Base-by-base conservation (phyloP, 2,888 invertebrate species). In the Chaitophorus viminalis region DNA sequence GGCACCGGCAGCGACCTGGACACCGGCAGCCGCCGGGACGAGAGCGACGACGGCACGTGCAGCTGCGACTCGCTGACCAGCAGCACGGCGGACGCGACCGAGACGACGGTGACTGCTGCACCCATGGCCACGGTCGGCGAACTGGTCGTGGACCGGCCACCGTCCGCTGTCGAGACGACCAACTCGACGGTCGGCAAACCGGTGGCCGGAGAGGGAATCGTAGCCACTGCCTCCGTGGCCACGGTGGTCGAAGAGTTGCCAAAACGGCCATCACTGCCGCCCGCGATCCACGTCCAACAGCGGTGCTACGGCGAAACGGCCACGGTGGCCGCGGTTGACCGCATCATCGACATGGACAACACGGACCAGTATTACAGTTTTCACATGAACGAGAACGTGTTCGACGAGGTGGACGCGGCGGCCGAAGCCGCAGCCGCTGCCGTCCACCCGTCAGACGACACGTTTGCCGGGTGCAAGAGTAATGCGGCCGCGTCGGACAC, bases 1-100 rank as follows among this genome's bases (percentile, higher is more conserved):
- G 96, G 96, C 77, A 96, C 96, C 65, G 96, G 96, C 92, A 96
- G 96, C 91, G 96, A 96, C 92, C 93, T 96, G 90, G 96, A 96
- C 90, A 94, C 94, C 72, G 90, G 90, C 79, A 95, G 87, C 31
- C 87, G 87, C 5, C 87, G 87, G 92, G 95, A 94, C 90, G 95
- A 94, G 92, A 94, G 94, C 91, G 94, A 94, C 92, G 92, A 92
- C 90, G 93, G 92, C 89, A 95, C 95, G 90, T 93, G 96, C 90
- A 96, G 96, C 91, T 96, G 95, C 91, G 96, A 96, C 91, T 96
- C 96, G 60, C 92, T 96, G 90, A 96, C 95, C 91, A 94, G 95
- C 90, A 94, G 94, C 89, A 95, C 91, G 31, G 36, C 76, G 70
- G 39, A 65, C 65, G 36, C n/a, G 25, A 17, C 33, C 29, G 3